Conservation (phyloP, 2,797 vertebrate genomes). For the Catharus ustulatus region DNA sequence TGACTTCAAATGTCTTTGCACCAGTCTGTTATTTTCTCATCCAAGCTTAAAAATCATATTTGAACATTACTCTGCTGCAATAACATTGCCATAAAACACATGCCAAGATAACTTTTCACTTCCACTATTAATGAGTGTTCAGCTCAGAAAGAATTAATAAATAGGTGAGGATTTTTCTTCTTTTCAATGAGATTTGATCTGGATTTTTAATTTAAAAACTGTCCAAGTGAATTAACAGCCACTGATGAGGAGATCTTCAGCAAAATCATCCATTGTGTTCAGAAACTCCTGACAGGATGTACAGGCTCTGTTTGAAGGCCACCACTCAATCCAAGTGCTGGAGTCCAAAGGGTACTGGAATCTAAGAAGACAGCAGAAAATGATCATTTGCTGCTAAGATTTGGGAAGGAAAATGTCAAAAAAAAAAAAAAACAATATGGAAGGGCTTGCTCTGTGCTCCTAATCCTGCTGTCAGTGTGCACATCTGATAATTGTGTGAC, state of each 20-base stretch:
- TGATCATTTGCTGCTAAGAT: neutral
- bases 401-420: neutral
- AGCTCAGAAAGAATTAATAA: neutral
- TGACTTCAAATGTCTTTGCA: conserved; percentile 34
- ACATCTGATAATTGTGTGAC: neutral
- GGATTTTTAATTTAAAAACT: neutral
- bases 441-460: neutral
- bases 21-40: neutral
- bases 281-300: conserved; percentile 74
- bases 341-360: conserved; percentile 90
- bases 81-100: neutral
- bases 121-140: neutral
- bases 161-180: neutral
- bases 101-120: conserved; percentile 9
- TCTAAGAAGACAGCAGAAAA: conserved; percentile 74
- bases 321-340: conserved; percentile 84
- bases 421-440: neutral
- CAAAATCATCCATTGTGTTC: conserved; percentile 71
- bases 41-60: conserved; percentile 11
- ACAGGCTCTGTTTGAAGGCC: conserved; percentile 79
- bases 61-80: neutral
- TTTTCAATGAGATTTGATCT: neutral
- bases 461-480: neutral
- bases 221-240: conserved; percentile 65
- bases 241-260: conserved; percentile 72